These are phyloP conservation scores for Sesamia inferens DNA, from an alignment of 2,888 invertebrate species.

Conservation along the genomic window DNA sequence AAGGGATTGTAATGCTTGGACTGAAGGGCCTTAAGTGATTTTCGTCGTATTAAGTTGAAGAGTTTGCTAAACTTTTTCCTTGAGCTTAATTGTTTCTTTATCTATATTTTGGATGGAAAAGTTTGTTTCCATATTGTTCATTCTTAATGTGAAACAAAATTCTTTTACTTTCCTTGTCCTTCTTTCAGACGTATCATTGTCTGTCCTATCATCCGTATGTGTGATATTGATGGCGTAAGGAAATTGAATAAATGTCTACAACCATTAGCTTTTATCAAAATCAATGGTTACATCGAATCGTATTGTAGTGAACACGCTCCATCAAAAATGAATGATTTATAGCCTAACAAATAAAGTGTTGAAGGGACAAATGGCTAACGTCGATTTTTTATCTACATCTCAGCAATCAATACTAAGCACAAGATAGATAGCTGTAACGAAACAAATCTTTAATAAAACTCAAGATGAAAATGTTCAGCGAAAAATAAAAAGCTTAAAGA, in stretches of 20 bases:
- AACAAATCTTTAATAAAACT: conserved; percentile 58
- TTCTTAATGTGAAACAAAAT: conserved; percentile 30
- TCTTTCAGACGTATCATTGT: conserved; percentile 28
- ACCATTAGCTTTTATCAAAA: conserved; percentile 71
- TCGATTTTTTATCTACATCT: conserved; percentile 76
- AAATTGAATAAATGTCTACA: conserved; percentile 65
- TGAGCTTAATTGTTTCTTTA: conserved; percentile 80
- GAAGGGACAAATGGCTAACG: conserved; percentile 81
- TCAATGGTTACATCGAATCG: conserved; percentile 69
- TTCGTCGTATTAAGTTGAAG: conserved; percentile 81
- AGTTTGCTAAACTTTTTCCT: conserved; percentile 76
- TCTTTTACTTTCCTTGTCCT: conserved; percentile 23
- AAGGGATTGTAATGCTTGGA: conserved; percentile 76
- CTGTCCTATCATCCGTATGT: conserved; percentile 46
- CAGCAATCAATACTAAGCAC: conserved; percentile 75
- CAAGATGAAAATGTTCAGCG: conserved; percentile 55
- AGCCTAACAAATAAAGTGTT: conserved; percentile 75
- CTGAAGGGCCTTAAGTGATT: conserved; percentile 72
- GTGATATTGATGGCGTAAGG: conserved; percentile 64
- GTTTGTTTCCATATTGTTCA: conserved; percentile 55
- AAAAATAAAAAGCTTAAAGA: conserved; percentile 61
- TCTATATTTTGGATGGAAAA: conserved; percentile 69
- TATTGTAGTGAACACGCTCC: conserved; percentile 69
- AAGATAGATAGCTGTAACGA: conserved; percentile 31
- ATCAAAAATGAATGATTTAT: conserved; percentile 79